Evolutionary conservation across 2,113 vertebrate genomes (phyloP), one percentile per base, ranked within the genome.

Genomic region (Pleuronectes platessa): DNA sequence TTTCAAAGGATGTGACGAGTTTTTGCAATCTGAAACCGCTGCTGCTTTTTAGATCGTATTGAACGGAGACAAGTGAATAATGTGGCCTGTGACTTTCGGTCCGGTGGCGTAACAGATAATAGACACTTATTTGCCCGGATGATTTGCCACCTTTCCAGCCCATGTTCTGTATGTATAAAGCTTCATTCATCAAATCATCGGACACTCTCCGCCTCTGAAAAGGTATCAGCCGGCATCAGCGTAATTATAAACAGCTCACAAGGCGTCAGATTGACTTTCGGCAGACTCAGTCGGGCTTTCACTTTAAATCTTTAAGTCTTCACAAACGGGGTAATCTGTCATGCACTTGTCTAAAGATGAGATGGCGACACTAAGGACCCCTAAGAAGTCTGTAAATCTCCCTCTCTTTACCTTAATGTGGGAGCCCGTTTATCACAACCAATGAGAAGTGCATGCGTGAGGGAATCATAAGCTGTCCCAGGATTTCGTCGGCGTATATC

Each of bases 251-350:
- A 31, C 6, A 6, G 7, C 31, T 31, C 31, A 31, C 31, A 31
- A 7, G 31, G 5, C 31, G 5, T 31, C 71, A 58, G 72, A 81
- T 71, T 74, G 65, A 54, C 61, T 84, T 80, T 62, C 14, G n/a
- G 74, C 66, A 71, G 47, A 71, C 63, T 78, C 71, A 45, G 60
- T 49, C 55, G 54, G 23, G 51, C 71, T 81, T 65, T 80, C 20
- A 61, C 60, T 78, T 69, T 26, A 55, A 76, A 69, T 76, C 27
- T 68, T 82, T 75, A 79, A 74, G 67, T 79, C 78, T 62, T 61
- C 55, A 66, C 65, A 82, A 82, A 64, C 68, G 62, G 27, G 61
- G 23, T 74, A 79, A 81, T 80, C 70, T 82, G 63, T 63, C 74
- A 31, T 18, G 26, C 35, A 47, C 68, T 78, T 79, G 53, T 83